These are phyloP conservation scores for Drosophila leonis DNA, from an alignment of 2,888 invertebrate genomes.

Conservation along the genomic window DNA sequence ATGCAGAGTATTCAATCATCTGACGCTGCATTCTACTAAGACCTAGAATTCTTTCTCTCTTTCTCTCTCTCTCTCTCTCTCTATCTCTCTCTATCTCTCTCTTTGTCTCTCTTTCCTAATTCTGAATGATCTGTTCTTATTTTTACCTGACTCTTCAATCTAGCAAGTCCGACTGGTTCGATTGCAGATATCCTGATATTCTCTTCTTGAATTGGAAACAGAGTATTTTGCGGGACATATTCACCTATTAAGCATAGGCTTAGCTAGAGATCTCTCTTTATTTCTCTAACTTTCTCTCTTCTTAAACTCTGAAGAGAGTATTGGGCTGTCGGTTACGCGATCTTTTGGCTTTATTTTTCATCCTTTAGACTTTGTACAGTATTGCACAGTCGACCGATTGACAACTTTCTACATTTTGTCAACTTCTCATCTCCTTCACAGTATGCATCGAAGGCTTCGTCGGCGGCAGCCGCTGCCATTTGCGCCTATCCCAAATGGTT, in stretches of 20 bases:
- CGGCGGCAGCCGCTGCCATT: conserved; percentile 55
- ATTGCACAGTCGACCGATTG: not conserved
- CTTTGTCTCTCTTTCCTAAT: too few relatives aligned
- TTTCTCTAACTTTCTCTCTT: not conserved
- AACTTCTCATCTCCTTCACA: conserved; percentile 11
- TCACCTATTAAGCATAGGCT: too few relatives aligned
- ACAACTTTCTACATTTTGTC: not conserved
- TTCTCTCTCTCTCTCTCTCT: not conserved
- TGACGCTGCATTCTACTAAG: too few relatives aligned
- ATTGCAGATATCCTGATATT: too few relatives aligned
- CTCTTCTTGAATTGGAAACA: too few relatives aligned
- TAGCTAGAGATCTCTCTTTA: not conserved
- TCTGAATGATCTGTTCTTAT: too few relatives aligned
- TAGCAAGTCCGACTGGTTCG: too few relatives aligned
- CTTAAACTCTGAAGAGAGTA: not conserved
- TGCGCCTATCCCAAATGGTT: conserved; percentile 85
- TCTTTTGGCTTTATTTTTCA: not conserved
- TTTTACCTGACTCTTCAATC: too few relatives aligned
- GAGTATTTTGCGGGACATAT: too few relatives aligned
- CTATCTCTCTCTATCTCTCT: too few relatives aligned
- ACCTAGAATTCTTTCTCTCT: not conserved
- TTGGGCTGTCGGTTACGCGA: not conserved
- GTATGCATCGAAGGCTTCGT: conserved; percentile 49
- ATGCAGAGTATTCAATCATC: too few relatives aligned
- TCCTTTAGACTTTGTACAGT: not conserved